Base-by-base conservation (phyloP, 1,140 invertebrate species). In the Lethocerus indicus region DNA sequence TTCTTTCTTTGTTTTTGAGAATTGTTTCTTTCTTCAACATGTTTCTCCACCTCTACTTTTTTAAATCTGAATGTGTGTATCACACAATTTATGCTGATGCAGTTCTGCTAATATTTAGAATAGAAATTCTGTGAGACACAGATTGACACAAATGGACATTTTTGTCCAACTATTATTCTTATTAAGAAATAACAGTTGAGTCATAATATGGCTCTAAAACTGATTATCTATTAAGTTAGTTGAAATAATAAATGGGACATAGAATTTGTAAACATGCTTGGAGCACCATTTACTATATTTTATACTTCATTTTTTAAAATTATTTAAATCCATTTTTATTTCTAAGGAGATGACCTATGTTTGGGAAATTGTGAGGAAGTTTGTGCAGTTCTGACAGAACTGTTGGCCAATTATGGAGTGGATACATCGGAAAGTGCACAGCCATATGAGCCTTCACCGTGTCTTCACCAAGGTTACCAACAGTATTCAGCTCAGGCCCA, bases 301-400 rank as follows among this genome's bases (percentile, higher is more conserved):
- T 47, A 47, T 45, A 18, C n/a, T 6, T 13, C 18, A 7, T 51
- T 51, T 18, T 48, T 23, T 23, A 7, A 21, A 24, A 48, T 48
- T 7, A 18, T 25, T 23, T 20, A 29, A 9, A 21, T 45, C 13
- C 6, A 5, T 29, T 23, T 28, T 21, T 9, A 13, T 51, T 35
- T 37, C 43, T 26, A n/a, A 45, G 37, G 40, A 13, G 54, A 55
- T 24, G 54, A 55, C n/a, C 42, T 55, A 16, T 36, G 12, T n/a
- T 41, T 52, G 39, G 47, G 47, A 2, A 51, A 55, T 16, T 48
- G 43, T 23, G 40, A 52, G 39, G 51, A 55, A 29, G 43, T 55
- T 35, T 50, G 32, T 29, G 51, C 52, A 28, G 51, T 55, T 4
- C 47, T 55, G 2, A 44, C 51, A 0, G 42, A 48, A 18, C 27